Percentiles rank a stretch among this genome's conserved stretches.
Conservation (phyloP, 2,113 vertebrate species). For the Actinemys pallida region DNA sequence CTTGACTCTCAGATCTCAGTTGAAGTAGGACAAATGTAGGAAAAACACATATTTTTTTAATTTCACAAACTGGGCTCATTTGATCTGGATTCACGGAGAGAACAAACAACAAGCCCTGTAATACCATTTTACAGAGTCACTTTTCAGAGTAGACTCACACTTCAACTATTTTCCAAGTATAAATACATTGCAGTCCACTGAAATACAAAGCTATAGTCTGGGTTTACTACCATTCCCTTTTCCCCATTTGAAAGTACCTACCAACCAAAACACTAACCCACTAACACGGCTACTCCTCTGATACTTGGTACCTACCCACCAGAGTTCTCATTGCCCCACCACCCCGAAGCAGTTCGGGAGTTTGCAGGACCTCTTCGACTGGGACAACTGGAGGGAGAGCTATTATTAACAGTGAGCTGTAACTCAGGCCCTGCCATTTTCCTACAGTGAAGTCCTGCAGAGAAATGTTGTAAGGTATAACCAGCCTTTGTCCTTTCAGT, state of each 20-base stretch:
- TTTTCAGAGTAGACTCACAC: neutral
- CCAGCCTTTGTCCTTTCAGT: neutral
- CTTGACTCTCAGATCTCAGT: neutral
- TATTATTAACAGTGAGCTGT: neutral
- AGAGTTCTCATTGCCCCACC: neutral
- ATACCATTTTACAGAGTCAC: neutral
- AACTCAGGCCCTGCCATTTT: neutral
- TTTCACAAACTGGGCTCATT: neutral
- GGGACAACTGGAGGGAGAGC: neutral
- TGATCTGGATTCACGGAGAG: neutral
- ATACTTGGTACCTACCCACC: neutral
- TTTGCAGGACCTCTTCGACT: neutral
- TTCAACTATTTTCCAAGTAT: neutral
- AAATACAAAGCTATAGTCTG: neutral
- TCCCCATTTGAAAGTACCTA: neutral
- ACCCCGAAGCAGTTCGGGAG: neutral
- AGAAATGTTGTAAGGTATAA: neutral
- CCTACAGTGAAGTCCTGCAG: neutral
- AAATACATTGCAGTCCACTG: neutral
- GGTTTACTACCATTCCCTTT: neutral
- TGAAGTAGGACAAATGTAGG: neutral
- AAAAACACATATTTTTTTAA: neutral
- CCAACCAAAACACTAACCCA: too few species aligned
- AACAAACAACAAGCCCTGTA: neutral
- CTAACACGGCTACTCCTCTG: too few species aligned